Evolutionary conservation across 2,113 vertebrate species (phyloP).

Genomic region (Paradisaea rubra): DNA sequence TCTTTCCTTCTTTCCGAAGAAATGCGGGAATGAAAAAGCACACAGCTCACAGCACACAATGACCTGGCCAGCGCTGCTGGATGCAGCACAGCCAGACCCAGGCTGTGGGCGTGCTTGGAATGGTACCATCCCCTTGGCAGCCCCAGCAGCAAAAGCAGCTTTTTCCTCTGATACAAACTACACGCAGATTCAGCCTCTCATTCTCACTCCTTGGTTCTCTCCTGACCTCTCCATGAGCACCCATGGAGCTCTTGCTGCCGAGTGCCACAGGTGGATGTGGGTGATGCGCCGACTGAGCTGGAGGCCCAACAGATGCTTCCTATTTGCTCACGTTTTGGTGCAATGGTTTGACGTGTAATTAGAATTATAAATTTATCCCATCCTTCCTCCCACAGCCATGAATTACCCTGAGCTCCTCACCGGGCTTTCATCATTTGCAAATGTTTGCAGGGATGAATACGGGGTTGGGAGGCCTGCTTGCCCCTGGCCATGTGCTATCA

Average conservation of each 20-base stretch:
- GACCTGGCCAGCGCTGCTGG: background rate
- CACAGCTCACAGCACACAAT: background rate
- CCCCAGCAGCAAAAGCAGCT: background rate
- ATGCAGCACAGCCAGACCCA: background rate
- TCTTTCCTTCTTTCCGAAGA: background rate
- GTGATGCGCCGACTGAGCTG: rapidly evolving
- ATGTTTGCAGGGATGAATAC: background rate
- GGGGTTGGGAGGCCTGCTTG: background rate
- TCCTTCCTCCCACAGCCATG: background rate
- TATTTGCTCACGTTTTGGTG: background rate
- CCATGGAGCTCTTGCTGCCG: background rate
- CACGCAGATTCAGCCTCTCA: background rate
- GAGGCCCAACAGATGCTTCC: background rate
- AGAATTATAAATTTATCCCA: background rate
- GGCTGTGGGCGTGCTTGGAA: background rate
- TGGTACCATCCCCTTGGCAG: background rate
- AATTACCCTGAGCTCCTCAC: background rate
- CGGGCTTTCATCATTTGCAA: background rate
- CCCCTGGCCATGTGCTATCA: rapidly evolving
- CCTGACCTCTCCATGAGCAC: rapidly evolving
- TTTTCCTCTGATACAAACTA: background rate
- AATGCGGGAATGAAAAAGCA: background rate
- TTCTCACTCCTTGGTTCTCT: rapidly evolving
- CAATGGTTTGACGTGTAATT: background rate
- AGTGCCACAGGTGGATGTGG: rapidly evolving